Base-by-base conservation (phyloP, 2,113 vertebrate genomes). In the Misgurnus mizolepis region DNA sequence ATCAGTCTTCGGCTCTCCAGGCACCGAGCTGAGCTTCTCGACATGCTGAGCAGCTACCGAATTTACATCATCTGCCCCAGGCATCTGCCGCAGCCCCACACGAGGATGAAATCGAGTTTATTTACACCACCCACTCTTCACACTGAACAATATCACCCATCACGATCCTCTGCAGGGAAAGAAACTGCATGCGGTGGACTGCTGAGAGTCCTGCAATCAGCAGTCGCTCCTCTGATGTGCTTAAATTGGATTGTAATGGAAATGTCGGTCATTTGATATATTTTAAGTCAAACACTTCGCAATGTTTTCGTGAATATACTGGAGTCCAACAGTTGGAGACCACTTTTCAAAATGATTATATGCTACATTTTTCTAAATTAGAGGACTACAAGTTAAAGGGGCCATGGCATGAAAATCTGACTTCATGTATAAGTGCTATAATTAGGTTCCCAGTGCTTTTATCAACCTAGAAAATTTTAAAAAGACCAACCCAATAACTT, bases 61-160 rank as follows among this genome's bases (percentile, higher is more conserved):
- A 76, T 84, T 80, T 84, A 82, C 83, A 83, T 86, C 67, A 85
- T 83, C 56, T 10, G 82, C 88, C 86, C 83, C 72, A 79, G 80
- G 79, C 83, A 69, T 84, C 79, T 41, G 81, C 80, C n/a, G 14
- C 60, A 80, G 74, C 78, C 78, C 50, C 18, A 50, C 58, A 40
- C 84, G 83, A 55, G 53, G n/a, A 87, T 89, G 83, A 89, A 76
- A 83, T 76, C 50, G 77, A 87, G 81, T 87, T 83, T 86, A 80
- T 87, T 84, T 85, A 85, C 82, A 79, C 87, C 84, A 81, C 78
- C 85, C 80, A 86, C 81, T 82, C 79, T 62, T 78, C 70, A 78
- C 53, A 62, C 50, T 76, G 0, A 47, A 79, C 65, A 70, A 66
- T 78, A 78, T 84, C 58, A 56, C 67, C 22, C 76, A 67, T 85